A percentile compares a stretch with the other conserved stretches of the same genome.
These are phyloP conservation scores for Atethmia centrago DNA, from an alignment of 2,888 invertebrate genomes.

Conservation along the genomic window DNA sequence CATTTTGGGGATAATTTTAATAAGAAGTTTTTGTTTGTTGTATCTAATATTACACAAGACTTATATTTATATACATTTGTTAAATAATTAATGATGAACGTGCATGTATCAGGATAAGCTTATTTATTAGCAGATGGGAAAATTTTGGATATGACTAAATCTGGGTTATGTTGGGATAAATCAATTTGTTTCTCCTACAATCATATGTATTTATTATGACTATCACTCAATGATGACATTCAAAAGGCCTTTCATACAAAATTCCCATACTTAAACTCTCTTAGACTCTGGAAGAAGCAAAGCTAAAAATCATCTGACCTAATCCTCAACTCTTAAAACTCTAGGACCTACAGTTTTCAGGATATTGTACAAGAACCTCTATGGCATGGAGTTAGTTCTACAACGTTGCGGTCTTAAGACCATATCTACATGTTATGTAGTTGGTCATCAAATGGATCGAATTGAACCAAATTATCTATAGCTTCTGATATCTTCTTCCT, in stretches of 20 bases:
- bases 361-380: not conserved
- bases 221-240: not conserved
- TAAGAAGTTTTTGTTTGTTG: slow-evolving; percentile 1
- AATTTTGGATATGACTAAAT: not conserved
- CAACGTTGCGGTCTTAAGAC: too few relatives aligned
- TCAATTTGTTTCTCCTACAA: not conserved
- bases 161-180: not conserved
- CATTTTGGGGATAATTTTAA: slow-evolving; percentile 22
- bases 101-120: not conserved
- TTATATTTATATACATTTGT: slow-evolving; percentile 13
- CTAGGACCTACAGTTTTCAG: not conserved
- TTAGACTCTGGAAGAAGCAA: not conserved
- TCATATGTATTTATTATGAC: not conserved
- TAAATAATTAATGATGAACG: slow-evolving; percentile 3
- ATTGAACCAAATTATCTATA: not conserved
- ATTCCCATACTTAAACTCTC: not conserved
- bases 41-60: not conserved
- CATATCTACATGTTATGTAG: not conserved
- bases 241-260: too few relatives aligned
- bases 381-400: not conserved
- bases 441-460: not conserved
- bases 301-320: not conserved
- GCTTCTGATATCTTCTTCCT: not conserved
- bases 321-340: not conserved
- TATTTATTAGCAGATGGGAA: not conserved